Percentiles rank a stretch among this genome's conserved stretches.
Conservation (phyloP, 2,113 vertebrate genomes). For the Carollia perspicillata region DNA sequence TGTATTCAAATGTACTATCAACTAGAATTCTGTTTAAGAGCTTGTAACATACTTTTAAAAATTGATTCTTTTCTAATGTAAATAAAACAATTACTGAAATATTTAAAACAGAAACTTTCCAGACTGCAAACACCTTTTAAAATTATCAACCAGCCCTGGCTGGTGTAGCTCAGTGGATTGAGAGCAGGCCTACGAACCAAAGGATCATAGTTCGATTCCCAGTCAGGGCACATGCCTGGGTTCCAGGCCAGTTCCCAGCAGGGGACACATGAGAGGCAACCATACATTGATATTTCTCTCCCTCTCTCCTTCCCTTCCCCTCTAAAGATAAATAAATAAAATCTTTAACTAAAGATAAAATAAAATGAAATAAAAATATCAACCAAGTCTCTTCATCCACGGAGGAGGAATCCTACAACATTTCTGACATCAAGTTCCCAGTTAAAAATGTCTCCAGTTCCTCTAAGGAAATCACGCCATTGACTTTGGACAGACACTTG, state of each 20-base stretch:
- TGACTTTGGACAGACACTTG: neutral
- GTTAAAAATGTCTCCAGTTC: neutral
- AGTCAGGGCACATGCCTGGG: too few species aligned
- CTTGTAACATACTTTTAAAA: neutral
- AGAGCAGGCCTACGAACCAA: too few species aligned
- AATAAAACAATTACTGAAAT: neutral
- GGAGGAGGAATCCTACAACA: neutral
- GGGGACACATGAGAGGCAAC: too few species aligned
- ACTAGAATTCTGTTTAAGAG: slow-evolving; percentile 24
- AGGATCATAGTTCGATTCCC: too few species aligned
- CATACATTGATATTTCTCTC: too few species aligned
- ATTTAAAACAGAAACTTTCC: slow-evolving; percentile 14
- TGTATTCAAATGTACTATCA: slow-evolving; percentile 16
- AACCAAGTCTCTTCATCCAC: neutral
- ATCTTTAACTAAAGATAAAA: too few species aligned
- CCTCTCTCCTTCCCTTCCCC: too few species aligned
- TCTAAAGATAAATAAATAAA: too few species aligned
- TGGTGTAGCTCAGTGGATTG: too few species aligned
- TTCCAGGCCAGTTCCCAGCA: too few species aligned
- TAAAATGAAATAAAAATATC: neutral
- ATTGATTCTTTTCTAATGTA: neutral
- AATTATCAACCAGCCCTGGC: neutral
- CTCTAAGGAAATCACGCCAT: neutral
- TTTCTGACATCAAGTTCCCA: neutral
- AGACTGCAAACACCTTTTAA: neutral